These are phyloP conservation scores for Cynopterus sphinx DNA, from an alignment of 2,797 vertebrate species.

Conservation along the genomic window DNA sequence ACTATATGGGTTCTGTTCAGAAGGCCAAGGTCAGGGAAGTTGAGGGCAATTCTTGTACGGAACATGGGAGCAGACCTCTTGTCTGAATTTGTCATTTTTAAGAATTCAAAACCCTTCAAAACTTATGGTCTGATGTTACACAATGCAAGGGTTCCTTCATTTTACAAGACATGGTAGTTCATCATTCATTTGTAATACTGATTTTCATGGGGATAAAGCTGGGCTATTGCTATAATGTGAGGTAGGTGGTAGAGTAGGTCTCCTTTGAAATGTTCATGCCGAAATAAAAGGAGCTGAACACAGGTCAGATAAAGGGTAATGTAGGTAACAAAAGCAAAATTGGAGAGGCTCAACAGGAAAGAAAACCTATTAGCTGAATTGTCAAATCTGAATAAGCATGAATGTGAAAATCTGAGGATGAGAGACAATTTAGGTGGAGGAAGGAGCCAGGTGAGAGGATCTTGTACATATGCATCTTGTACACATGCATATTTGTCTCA, in stretches of 20 bases:
- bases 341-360: neutral
- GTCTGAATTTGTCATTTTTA: neutral
- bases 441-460: neutral
- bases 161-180: neutral
- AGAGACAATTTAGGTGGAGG: neutral
- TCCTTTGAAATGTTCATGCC: neutral
- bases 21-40: neutral
- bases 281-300: neutral
- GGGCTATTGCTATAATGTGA: neutral
- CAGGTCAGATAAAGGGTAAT: neutral
- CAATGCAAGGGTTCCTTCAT: neutral
- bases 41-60: neutral
- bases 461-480: neutral
- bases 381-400: neutral
- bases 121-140: neutral
- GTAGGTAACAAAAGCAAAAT: neutral
- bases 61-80: neutral
- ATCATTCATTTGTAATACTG: neutral
- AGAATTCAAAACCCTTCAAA: neutral
- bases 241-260: neutral
- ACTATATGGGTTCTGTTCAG: neutral
- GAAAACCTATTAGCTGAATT: neutral
- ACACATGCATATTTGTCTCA: neutral
- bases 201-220: neutral
- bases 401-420: neutral